Evolutionary conservation across 2,888 invertebrate genomes (phyloP).

Genomic region (Adineta ricciae): DNA sequence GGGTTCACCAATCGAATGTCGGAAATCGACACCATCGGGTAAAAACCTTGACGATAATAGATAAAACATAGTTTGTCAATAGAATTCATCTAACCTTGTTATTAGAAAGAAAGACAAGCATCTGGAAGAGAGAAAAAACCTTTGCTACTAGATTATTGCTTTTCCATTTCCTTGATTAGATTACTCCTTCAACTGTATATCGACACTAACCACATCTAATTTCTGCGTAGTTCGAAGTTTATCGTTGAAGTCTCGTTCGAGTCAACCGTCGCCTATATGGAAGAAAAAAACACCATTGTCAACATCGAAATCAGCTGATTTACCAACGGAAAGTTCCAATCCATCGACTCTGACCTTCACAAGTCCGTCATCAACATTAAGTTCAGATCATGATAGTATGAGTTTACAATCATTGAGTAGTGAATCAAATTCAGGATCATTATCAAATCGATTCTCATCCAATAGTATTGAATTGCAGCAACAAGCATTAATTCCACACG

Average conservation of each 20-base stretch:
- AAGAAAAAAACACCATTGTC: background rate
- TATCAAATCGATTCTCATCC: background rate
- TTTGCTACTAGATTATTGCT: background rate
- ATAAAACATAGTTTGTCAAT: background rate
- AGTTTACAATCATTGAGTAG: background rate
- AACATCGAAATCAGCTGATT: background rate
- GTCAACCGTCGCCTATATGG: background rate
- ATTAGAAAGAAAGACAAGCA: background rate
- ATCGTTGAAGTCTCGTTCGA: background rate
- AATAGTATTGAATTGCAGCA: background rate
- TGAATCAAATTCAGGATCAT: background rate
- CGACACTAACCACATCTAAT: background rate
- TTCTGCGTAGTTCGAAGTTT: background rate
- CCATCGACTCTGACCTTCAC: background rate
- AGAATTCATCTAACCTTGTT: background rate
- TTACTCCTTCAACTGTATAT: background rate
- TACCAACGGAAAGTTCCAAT: background rate
- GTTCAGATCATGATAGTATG: background rate
- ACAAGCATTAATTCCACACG: background rate
- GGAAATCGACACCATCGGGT: background rate
- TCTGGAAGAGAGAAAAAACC: background rate
- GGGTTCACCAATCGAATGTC: background rate
- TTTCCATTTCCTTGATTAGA: background rate
- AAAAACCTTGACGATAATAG: background rate
- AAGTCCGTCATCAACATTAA: background rate